Evolutionary conservation across 1,140 invertebrate species (phyloP).

Genomic region (Cephus cinctus): DNA sequence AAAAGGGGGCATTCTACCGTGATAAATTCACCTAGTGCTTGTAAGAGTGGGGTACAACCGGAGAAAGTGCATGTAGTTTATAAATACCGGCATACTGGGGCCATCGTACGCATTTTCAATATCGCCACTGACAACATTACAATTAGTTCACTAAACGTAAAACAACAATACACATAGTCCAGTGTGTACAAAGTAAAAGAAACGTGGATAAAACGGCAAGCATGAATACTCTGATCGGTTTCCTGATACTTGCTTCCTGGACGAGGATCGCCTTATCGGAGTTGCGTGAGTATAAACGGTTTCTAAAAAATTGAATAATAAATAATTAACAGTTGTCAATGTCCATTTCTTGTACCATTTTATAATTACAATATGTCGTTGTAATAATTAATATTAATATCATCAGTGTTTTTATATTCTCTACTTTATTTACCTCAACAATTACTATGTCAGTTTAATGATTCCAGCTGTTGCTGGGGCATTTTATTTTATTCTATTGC

Average conservation of each 20-base stretch:
- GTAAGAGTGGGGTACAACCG: conserved; percentile 31
- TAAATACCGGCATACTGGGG: conserved; percentile 41
- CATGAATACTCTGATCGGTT: conserved; percentile 18
- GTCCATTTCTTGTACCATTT: too few species aligned
- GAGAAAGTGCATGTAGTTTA: conserved; percentile 55
- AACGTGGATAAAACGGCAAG: not conserved
- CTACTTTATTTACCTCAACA: too few species aligned
- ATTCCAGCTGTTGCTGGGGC: too few species aligned
- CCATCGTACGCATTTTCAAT: conserved; percentile 48
- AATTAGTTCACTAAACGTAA: not conserved
- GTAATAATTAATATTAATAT: too few species aligned
- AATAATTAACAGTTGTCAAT: too few species aligned
- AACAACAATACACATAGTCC: not conserved
- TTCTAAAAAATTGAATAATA: too few species aligned
- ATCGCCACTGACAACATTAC: conserved; percentile 21
- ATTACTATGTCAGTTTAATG: too few species aligned
- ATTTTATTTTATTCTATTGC: too few species aligned
- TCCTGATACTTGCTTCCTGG: conserved; percentile 22
- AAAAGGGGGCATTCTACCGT: conserved; percentile 51
- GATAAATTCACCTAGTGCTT: conserved; percentile 43
- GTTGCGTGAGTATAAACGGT: conserved; percentile 40
- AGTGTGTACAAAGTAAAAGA: not conserved
- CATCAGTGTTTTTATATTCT: too few species aligned
- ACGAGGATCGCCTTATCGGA: conserved; percentile 18
- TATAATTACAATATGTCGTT: too few species aligned